Evolutionary conservation across 2,113 vertebrate genomes (phyloP).

Genomic region (Cnemophilus loriae): DNA sequence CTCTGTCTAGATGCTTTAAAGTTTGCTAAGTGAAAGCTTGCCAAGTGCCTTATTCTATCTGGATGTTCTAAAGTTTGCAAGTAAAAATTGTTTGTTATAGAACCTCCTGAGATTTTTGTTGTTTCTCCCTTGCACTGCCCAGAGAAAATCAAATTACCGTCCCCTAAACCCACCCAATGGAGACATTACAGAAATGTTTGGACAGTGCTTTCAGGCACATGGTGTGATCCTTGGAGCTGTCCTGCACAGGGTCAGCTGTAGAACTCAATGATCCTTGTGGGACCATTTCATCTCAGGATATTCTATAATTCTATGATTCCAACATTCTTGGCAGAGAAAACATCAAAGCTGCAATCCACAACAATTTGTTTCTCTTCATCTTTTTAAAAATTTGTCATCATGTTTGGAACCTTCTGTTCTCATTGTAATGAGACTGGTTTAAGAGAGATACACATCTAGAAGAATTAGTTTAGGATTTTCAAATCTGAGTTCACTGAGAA

Average conservation of each 20-base stretch:
- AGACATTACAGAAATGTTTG: background rate
- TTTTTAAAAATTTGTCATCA: background rate
- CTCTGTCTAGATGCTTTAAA: background rate
- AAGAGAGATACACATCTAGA: background rate
- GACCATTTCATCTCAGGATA: background rate
- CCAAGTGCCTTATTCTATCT: background rate
- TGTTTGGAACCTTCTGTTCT: background rate
- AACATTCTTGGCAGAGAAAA: background rate
- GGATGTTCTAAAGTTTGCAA: background rate
- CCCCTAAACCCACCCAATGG: background rate
- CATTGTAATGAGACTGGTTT: background rate
- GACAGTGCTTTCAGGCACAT: accelerated
- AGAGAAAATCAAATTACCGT: background rate
- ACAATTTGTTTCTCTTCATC: background rate
- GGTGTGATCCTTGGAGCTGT: background rate
- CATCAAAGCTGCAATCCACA: background rate
- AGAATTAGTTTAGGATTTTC: background rate
- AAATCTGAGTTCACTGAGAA: background rate
- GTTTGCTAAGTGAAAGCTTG: background rate
- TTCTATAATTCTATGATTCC: background rate
- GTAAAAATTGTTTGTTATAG: background rate
- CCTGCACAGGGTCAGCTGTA: background rate
- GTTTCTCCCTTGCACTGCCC: background rate
- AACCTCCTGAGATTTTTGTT: background rate
- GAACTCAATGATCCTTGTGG: background rate